Base-by-base conservation (phyloP, 2,113 vertebrate species). In the Ceratotherium simum region DNA sequence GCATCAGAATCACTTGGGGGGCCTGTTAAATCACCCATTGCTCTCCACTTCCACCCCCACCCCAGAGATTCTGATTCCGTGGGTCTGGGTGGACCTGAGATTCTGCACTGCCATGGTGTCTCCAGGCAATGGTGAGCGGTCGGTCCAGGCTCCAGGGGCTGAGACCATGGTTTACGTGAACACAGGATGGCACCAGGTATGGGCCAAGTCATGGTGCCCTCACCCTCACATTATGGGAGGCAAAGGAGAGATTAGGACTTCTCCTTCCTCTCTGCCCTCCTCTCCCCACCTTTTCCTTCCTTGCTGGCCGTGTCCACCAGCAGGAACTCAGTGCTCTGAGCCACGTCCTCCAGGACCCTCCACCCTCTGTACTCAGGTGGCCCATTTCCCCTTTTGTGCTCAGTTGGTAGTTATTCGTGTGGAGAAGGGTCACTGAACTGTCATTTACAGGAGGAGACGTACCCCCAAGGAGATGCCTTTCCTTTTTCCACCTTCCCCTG, bases 331-430 rank as follows among this genome's bases (percentile, higher is more conserved):
- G 56, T 27, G 3, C 58, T 20, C 20, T 27, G 25, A 39, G 27
- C 31, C n/a, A 4, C 20, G 0, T 1, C 5, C 72, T 16, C 89
- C n/a, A 0, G 0, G 4, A 17, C n/a, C 36, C 9, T 11, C 48
- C 29, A 0, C 25, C 29, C 16, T 20, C 65, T 6, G 8, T 18
- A 4, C 31, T 18, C 76, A 21, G 27, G 16, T 2, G 20, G 29
- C 54, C 58, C 27, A 0, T 2, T 17, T 25, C 39, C 36, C 36
- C 0, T 0, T 1, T 46, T 48, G 12, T 21, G 27, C 14, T 18
- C 65, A 0, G 0, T 16, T 3, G 2, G 58, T 5, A 8, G 20
- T 3, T 25, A 8, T 12, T 33, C 64, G 0, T 1, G 36, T 2
- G 11, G 1, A 6, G 0, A 46, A 56, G 27, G 1, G 13, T 2